A percentile compares a stretch with the other conserved stretches of the same genome.
Conservation (phyloP, 1,140 invertebrate genomes). For the Camponotus floridanus region DNA sequence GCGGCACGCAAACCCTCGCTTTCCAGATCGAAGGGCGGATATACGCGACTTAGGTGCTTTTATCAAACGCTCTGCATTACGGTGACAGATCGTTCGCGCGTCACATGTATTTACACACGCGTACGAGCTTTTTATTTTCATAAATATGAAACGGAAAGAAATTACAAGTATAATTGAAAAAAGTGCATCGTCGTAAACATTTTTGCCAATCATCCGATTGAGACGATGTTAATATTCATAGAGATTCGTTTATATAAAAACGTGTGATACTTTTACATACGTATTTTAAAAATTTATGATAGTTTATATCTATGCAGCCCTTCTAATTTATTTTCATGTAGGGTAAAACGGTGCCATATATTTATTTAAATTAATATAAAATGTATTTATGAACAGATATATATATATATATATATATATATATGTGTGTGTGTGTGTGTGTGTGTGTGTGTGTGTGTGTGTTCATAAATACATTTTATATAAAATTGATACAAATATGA, state of each 20-base stretch:
- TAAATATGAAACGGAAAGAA: not conserved
- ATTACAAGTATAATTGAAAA: not conserved
- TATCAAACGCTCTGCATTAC: conserved; percentile 64
- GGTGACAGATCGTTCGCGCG: conserved; percentile 66
- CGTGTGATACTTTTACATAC: not conserved
- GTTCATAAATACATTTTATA: no score
- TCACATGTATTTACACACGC: not conserved
- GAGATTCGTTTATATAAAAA: not conserved
- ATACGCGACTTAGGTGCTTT: conserved; percentile 73
- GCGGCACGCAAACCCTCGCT: conserved; percentile 65
- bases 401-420: no score
- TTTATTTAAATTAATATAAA: no score
- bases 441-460: no score
- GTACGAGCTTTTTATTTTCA: conserved; percentile 2
- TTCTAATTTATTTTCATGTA: not conserved
- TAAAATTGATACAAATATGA: no score
- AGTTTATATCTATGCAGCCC: not conserved
- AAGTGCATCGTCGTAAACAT: not conserved
- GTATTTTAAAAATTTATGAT: not conserved
- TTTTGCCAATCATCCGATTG: not conserved
- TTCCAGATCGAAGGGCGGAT: conserved; percentile 73
- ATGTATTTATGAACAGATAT: no score
- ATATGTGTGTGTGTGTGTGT: no score
- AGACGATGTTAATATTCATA: not conserved
- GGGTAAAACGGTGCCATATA: no score